Conservation (phyloP, 2,113 vertebrate species). For the Eulemur rufifrons region DNA sequence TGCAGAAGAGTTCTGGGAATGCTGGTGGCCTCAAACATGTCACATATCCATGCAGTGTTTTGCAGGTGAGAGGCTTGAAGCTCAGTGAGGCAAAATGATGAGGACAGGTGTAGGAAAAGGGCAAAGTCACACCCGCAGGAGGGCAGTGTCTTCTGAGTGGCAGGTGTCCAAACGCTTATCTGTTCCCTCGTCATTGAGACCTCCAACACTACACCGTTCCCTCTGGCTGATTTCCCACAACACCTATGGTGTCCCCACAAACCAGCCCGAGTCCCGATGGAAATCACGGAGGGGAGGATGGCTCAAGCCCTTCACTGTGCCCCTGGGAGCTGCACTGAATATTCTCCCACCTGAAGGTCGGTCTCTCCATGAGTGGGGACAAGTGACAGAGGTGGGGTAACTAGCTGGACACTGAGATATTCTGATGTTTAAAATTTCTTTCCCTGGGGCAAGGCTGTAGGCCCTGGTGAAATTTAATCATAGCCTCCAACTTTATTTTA, state of each 20-base stretch:
- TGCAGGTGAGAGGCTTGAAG: not conserved
- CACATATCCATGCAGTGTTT: not conserved
- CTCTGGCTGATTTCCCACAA: not conserved
- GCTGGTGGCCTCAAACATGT: not conserved
- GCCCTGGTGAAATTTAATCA: not conserved
- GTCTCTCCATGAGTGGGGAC: not conserved
- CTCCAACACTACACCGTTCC: not conserved
- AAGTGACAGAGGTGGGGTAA: not conserved
- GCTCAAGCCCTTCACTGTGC: too few relatives aligned
- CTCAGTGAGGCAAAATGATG: not conserved
- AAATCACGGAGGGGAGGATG: not conserved
- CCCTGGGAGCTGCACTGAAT: not conserved
- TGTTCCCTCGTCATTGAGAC: not conserved
- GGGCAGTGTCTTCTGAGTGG: too few relatives aligned
- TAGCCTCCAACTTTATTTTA: conserved; percentile 4
- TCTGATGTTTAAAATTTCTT: conserved; percentile 8
- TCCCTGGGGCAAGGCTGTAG: not conserved
- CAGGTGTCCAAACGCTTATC: not conserved
- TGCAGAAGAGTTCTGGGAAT: not conserved
- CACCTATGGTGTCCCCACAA: not conserved
- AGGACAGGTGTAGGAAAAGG: not conserved
- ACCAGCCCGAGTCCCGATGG: not conserved
- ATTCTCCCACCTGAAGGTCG: not conserved
- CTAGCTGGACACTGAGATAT: not conserved
- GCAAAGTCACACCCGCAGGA: not conserved